phyloP scores from a whole-genome alignment of 1,140 invertebrate species.

The Lordiphosa collinella region DNA sequence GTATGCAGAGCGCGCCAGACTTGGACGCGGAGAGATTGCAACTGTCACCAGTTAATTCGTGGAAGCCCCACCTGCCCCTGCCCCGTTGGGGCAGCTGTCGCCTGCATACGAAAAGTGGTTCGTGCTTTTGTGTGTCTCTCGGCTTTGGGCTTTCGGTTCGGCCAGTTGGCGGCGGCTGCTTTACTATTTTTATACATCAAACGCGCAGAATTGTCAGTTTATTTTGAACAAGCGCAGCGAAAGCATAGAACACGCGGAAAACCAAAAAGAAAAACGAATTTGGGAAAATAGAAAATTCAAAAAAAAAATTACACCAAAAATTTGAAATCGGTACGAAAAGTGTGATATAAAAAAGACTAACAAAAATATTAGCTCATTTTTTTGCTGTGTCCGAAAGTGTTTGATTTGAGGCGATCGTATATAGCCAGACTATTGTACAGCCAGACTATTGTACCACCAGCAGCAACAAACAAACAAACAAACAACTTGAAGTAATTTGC shows the following conservation, averaged over 20 bases:
- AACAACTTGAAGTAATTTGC: conserved; percentile 69
- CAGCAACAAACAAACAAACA: conserved; percentile 28
- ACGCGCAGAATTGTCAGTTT: conserved; percentile 65
- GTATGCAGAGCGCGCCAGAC: conserved; percentile 41
- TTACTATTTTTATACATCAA: conserved; percentile 65
- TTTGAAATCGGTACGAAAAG: no score
- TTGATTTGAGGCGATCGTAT: no score
- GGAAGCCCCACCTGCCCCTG: neutral
- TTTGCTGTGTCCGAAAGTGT: conserved; percentile 39
- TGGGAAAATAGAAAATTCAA: neutral
- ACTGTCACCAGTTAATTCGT: conserved; percentile 11
- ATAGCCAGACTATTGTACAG: no score
- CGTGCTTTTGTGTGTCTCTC: conserved; percentile 1
- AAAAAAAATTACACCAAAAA: conserved; percentile 12
- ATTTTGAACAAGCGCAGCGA: conserved; percentile 71
- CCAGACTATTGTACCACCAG: neutral
- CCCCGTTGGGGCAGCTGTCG: neutral
- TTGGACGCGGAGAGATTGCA: conserved; percentile 9
- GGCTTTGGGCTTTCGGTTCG: conserved; percentile 8
- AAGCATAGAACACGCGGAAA: conserved; percentile 57
- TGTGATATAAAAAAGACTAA: conserved; percentile 11
- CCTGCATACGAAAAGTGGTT: conserved; percentile 3
- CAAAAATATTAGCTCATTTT: conserved; percentile 51
- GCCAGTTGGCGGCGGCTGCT: conserved; percentile 31
- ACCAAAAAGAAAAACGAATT: neutral